Percentiles rank a stretch among this genome's conserved stretches.
These are phyloP conservation scores for Entomobrya multifasciata DNA, from an alignment of 2,888 invertebrate genomes.

Conservation along the genomic window DNA sequence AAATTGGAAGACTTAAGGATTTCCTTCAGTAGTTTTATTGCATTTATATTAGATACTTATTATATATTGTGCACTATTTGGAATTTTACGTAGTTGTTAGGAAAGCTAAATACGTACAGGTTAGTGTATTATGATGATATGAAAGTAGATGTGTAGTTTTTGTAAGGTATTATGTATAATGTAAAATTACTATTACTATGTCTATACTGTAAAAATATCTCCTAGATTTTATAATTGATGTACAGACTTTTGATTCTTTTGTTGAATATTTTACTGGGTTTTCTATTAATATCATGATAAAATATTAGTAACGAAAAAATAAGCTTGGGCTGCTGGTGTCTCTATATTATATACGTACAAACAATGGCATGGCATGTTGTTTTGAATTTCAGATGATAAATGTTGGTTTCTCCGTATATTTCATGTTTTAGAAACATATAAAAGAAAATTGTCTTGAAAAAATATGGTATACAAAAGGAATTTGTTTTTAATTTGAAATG, in stretches of 20 bases:
- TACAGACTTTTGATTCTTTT: conserved; percentile 51
- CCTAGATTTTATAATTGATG: conserved; percentile 54
- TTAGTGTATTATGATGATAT: conserved; percentile 43
- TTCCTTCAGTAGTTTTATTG: conserved; percentile 50
- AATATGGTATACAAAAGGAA: neutral
- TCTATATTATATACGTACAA: conserved; percentile 67
- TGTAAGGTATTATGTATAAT: conserved; percentile 41
- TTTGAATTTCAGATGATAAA: conserved; percentile 42
- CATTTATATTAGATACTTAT: conserved; percentile 44
- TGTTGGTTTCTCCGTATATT: conserved; percentile 9
- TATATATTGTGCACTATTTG: conserved; percentile 59
- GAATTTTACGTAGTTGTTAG: conserved; percentile 48
- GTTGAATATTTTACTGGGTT: conserved; percentile 48
- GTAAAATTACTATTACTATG: conserved; percentile 50
- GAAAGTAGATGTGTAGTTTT: conserved; percentile 42
- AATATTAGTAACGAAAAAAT: conserved; percentile 16
- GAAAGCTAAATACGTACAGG: conserved; percentile 55
- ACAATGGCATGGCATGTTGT: conserved; percentile 41
- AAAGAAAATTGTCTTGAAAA: neutral
- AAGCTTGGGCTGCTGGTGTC: conserved; percentile 72
- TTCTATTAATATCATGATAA: conserved; percentile 41
- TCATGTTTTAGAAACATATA: conserved; percentile 6
- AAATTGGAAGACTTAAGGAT: conserved; percentile 79
- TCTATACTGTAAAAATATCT: conserved; percentile 58
- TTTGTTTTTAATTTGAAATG: neutral